These are phyloP conservation scores for Craseonycteris thonglongyai DNA, from an alignment of 2,113 vertebrate genomes.

Conservation along the genomic window DNA sequence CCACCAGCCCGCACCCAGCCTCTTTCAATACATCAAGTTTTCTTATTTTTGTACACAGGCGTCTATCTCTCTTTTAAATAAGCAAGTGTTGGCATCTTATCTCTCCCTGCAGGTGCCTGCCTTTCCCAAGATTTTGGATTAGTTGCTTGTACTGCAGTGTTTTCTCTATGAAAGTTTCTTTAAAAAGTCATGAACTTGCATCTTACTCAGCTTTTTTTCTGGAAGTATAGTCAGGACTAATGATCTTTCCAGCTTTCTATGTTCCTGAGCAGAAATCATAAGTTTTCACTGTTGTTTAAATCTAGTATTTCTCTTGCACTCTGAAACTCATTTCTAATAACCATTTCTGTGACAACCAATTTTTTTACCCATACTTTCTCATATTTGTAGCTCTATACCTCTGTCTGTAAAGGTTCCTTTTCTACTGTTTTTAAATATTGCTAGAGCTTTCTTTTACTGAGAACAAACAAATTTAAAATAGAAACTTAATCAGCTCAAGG, in stretches of 20 bases:
- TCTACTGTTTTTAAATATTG: not conserved
- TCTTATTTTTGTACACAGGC: not conserved
- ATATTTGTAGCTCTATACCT: not conserved
- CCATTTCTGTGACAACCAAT: too few species aligned
- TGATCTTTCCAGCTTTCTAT: not conserved
- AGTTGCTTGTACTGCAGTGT: not conserved
- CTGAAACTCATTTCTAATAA: not conserved
- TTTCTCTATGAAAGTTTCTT: not conserved
- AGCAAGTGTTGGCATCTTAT: not conserved
- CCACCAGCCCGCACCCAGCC: not conserved
- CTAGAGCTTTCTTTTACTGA: not conserved
- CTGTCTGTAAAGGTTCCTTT: not conserved
- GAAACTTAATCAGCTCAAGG: not conserved
- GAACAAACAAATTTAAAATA: not conserved
- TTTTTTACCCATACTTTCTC: not conserved
- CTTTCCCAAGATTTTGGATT: not conserved
- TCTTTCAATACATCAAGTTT: not conserved
- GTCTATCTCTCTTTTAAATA: not conserved
- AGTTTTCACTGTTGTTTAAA: not conserved
- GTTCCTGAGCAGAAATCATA: not conserved
- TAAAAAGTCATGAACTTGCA: not conserved
- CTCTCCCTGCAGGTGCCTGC: not conserved
- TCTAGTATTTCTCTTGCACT: not conserved
- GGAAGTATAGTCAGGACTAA: not conserved
- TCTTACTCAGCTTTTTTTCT: not conserved